phyloP scores from a whole-genome alignment of 2,113 vertebrate species.

The Scytalopus superciliaris region DNA sequence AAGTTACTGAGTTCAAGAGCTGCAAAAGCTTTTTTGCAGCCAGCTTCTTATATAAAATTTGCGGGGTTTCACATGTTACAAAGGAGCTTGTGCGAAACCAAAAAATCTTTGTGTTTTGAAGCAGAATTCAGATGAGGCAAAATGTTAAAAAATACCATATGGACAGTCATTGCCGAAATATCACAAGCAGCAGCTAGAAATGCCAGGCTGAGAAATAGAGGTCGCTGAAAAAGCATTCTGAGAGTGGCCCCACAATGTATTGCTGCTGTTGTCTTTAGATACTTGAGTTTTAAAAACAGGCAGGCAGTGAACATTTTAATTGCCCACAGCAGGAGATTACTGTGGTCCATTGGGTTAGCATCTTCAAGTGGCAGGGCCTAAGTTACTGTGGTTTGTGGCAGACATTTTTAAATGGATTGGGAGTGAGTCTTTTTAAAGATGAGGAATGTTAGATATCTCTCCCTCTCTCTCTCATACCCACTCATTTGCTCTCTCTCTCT shows the following conservation, averaged over 20 bases:
- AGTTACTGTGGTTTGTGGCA: background rate
- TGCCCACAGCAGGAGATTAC: background rate
- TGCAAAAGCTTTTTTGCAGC: background rate
- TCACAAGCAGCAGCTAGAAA: background rate
- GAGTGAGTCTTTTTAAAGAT: background rate
- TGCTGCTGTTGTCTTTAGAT: background rate
- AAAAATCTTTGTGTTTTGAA: background rate
- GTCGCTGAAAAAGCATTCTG: background rate
- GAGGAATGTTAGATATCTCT: slow-evolving; percentile 11
- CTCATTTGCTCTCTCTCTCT: slow-evolving; percentile 30
- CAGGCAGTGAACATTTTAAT: background rate
- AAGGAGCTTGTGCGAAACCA: background rate
- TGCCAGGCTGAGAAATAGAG: background rate
- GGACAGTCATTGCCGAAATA: background rate
- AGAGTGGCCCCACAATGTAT: background rate
- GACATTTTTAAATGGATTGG: background rate
- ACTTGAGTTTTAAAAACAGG: background rate
- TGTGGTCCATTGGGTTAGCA: background rate
- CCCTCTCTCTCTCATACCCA: slow-evolving; percentile 60
- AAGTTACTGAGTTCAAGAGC: background rate
- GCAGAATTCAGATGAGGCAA: background rate
- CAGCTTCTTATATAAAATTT: background rate
- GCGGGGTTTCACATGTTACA: background rate
- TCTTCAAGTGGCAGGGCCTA: background rate
- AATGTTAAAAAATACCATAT: background rate